Evolutionary conservation across 2,888 invertebrate species (phyloP).

Genomic region (Chironomus riparius): DNA sequence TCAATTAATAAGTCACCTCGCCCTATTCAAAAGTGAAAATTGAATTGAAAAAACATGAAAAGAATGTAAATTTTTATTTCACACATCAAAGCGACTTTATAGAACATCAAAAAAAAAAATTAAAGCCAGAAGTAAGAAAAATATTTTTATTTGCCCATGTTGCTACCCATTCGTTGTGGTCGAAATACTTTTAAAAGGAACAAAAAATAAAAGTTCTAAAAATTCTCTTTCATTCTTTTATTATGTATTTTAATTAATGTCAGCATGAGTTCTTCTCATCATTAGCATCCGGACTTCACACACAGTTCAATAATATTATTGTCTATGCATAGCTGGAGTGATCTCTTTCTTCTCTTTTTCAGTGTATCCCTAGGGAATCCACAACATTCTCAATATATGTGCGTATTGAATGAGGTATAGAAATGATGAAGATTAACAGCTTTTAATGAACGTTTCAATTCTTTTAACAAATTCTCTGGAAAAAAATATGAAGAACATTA

Average conservation of each 20-base stretch:
- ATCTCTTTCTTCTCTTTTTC: not conserved
- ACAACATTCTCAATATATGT: too few relatives aligned
- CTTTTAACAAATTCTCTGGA: not conserved
- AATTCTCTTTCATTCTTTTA: not conserved
- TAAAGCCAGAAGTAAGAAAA: too few relatives aligned
- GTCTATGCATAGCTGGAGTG: not conserved
- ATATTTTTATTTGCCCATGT: not conserved
- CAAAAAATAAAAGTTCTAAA: not conserved
- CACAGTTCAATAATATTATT: conserved; percentile 3
- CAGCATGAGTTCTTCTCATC: conserved; percentile 26
- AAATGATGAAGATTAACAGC: conserved; percentile 12
- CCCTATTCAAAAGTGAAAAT: too few relatives aligned
- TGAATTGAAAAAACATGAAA: too few relatives aligned
- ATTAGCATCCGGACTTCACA: conserved; percentile 28
- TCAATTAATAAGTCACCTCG: too few relatives aligned
- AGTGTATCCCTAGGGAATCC: not conserved
- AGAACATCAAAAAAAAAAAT: too few relatives aligned
- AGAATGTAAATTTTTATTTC: too few relatives aligned
- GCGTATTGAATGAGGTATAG: too few relatives aligned
- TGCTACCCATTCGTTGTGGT: not conserved
- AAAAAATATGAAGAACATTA: too few relatives aligned
- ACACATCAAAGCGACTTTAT: too few relatives aligned
- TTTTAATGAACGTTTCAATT: conserved; percentile 24
- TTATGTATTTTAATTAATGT: conserved; percentile 23
- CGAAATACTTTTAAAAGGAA: not conserved